phyloP scores from a whole-genome alignment of 92 coral and sea anemone genomes.

The Porites lobata region DNA sequence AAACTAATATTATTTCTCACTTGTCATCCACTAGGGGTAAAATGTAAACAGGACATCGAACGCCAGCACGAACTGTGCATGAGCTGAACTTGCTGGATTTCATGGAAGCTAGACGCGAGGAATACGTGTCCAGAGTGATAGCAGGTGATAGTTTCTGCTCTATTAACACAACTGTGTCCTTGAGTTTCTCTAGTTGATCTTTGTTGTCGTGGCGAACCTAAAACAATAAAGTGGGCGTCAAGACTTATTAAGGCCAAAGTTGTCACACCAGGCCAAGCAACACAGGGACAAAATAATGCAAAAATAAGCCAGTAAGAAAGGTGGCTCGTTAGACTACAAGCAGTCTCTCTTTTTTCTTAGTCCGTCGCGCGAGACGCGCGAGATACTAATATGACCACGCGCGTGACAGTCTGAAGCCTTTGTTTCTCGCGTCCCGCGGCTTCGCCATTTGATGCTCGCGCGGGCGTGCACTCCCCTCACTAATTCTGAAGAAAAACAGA shows the following conservation, averaged over 20 bases:
- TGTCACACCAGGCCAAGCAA: neutral
- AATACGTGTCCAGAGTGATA: conserved; percentile 83
- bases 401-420: too few relatives aligned
- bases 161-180: conserved; percentile 82
- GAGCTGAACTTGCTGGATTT: conserved; percentile 81
- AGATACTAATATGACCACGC: too few relatives aligned
- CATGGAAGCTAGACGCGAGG: conserved; percentile 92
- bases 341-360: too few relatives aligned
- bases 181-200: conserved; percentile 91
- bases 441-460: too few relatives aligned
- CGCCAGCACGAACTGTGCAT: conserved; percentile 70
- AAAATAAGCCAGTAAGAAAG: too few relatives aligned
- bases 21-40: conserved; percentile 91
- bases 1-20: conserved; percentile 59
- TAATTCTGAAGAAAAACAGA: neutral
- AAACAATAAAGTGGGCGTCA: neutral
- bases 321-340: too few relatives aligned
- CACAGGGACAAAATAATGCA: neutral
- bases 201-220: conserved; percentile 98
- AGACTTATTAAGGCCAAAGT: neutral
- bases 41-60: conserved; percentile 80
- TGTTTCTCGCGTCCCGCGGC: too few relatives aligned
- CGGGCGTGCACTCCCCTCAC: too few relatives aligned
- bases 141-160: conserved; percentile 91
- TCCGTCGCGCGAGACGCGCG: too few relatives aligned